phyloP scores from a whole-genome alignment of 2,113 vertebrate genomes.

The Rhinichthys klamathensis region DNA sequence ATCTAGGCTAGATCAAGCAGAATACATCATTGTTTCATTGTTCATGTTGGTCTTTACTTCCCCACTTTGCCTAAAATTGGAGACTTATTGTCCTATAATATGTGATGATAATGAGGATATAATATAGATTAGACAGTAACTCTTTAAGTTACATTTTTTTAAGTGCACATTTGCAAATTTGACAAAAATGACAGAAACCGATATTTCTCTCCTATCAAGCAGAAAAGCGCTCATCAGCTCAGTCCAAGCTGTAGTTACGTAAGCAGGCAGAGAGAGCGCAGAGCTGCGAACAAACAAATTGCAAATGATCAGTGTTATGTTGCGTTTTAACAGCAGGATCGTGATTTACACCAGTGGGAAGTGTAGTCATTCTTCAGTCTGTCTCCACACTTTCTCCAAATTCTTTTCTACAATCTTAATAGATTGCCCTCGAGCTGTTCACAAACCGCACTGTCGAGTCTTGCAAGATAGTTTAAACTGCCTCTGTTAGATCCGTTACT shows the following conservation, averaged over 20 bases:
- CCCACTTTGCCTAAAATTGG: background rate
- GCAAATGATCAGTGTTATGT: background rate
- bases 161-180: background rate
- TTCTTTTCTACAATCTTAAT: background rate
- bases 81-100: background rate
- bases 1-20: background rate
- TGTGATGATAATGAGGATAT: too few relatives aligned
- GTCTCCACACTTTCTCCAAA: background rate
- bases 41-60: background rate
- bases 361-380: background rate
- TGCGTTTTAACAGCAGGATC: background rate
- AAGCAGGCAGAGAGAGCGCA: background rate
- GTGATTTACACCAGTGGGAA: slow-evolving; percentile 25
- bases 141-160: background rate
- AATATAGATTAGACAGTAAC: background rate
- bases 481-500: background rate
- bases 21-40: background rate
- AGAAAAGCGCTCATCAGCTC: slow-evolving; percentile 21
- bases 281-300: slow-evolving; percentile 28
- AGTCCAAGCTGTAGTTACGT: slow-evolving; percentile 6
- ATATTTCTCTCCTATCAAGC: slow-evolving; percentile 10
- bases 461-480: background rate
- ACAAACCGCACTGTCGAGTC: slow-evolving; percentile 6
- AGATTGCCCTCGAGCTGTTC: background rate
- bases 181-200: background rate